Conservation (phyloP, 1,140 invertebrate genomes). For the Calosoma granatense region DNA sequence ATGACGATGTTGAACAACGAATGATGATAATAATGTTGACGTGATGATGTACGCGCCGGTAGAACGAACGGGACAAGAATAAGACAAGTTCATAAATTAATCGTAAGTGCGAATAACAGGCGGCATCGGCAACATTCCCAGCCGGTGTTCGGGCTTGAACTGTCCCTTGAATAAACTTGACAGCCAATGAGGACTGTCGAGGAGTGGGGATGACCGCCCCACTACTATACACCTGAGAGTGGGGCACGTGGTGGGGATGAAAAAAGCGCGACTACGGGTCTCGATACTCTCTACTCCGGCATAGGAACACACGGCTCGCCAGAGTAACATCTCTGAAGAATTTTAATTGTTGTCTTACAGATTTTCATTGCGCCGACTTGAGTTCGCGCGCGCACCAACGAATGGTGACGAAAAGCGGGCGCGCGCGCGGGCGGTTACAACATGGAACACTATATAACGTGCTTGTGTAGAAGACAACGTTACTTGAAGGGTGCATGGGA, state of each 20-base stretch:
- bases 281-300: background rate
- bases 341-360: slow-evolving; percentile 7
- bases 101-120: slow-evolving; percentile 20
- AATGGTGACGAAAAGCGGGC: no score
- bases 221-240: background rate
- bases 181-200: slow-evolving; percentile 31
- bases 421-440: no score
- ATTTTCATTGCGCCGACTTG: slow-evolving; percentile 7
- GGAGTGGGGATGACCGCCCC: slow-evolving; percentile 21
- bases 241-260: background rate
- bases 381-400: background rate
- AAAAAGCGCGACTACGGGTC: background rate
- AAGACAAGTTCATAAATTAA: slow-evolving; percentile 18
- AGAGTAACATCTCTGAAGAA: background rate
- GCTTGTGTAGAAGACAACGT: background rate
- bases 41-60: background rate
- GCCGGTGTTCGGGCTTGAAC: slow-evolving; percentile 30
- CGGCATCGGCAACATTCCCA: slow-evolving; percentile 31
- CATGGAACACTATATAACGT: no score
- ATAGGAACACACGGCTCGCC: background rate
- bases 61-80: background rate
- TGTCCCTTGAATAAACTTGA: slow-evolving; percentile 31
- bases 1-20: background rate
- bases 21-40: background rate
- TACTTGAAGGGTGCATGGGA: background rate